Conservation (phyloP, 2,888 invertebrate genomes). For the Polyommatus icarus region DNA sequence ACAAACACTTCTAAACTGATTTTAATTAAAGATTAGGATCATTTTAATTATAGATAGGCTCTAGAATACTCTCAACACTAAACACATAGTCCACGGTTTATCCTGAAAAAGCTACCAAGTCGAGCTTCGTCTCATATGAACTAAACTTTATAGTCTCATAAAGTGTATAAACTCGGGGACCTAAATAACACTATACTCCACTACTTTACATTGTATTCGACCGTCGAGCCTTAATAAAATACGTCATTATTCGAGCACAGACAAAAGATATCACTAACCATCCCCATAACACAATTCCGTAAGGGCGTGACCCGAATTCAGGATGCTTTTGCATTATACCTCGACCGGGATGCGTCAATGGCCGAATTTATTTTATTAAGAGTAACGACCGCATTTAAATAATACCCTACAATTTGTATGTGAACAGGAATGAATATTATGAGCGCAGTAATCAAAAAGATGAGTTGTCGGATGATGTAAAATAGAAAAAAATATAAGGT, state of each 20-base stretch:
- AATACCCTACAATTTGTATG: constrained; percentile 14
- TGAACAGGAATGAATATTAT: neutral
- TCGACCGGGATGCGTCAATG: constrained; percentile 32
- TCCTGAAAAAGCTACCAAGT: too few relatives aligned
- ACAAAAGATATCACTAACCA: constrained; percentile 43
- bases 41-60: too few relatives aligned
- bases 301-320: constrained; percentile 45
- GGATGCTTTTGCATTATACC: constrained; percentile 43
- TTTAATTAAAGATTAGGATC: too few relatives aligned
- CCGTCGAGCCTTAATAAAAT: neutral
- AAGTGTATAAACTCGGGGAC: neutral
- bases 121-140: too few relatives aligned
- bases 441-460: neutral
- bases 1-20: neutral
- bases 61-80: too few relatives aligned
- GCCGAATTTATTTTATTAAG: constrained; percentile 28
- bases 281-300: constrained; percentile 42
- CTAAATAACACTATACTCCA: neutral
- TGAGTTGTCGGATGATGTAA: neutral
- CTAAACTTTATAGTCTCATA: too few relatives aligned
- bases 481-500: neutral
- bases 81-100: too few relatives aligned
- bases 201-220: neutral
- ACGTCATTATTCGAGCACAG: constrained; percentile 7
- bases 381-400: constrained; percentile 25